These are phyloP conservation scores for Thunnus maccoyii DNA, from an alignment of 2,113 vertebrate genomes.

Conservation along the genomic window DNA sequence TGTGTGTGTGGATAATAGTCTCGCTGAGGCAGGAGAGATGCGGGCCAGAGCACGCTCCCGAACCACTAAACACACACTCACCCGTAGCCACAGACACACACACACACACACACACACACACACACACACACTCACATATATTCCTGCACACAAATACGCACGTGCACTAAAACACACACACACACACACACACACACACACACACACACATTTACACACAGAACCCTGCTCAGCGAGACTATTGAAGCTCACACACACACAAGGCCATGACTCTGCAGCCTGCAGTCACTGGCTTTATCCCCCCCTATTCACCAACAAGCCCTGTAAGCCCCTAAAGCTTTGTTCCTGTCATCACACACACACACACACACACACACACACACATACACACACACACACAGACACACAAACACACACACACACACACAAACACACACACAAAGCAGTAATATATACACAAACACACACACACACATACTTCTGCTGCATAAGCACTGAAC, in stretches of 20 bases:
- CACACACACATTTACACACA: conserved; percentile 38
- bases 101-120: background rate
- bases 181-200: conserved; percentile 50
- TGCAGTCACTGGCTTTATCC: conserved; percentile 74
- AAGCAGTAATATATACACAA: conserved; percentile 49
- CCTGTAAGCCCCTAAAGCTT: conserved; percentile 75
- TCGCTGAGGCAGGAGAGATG: conserved; percentile 76
- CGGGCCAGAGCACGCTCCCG: conserved; percentile 58
- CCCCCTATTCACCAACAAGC: conserved; percentile 73
- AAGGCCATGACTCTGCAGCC: conserved; percentile 82
- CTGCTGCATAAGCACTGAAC: conserved; percentile 79
- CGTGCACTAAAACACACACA: conserved; percentile 15
- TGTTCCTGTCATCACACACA: conserved; percentile 64
- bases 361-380: conserved; percentile 46
- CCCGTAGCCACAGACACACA: background rate
- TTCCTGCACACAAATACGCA: conserved; percentile 40
- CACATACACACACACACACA: conserved; percentile 34
- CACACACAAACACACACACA: conserved; percentile 39
- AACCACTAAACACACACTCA: conserved; percentile 53
- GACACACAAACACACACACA: conserved; percentile 25
- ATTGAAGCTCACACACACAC: conserved; percentile 86
- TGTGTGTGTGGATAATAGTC: conserved; percentile 71
- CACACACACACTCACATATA: background rate
- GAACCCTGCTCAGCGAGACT: conserved; percentile 90
- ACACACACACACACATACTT: conserved; percentile 48